Percentiles rank a stretch among this genome's conserved stretches.
Evolutionary conservation across 2,113 vertebrate species (phyloP).

Genomic region (Microcebus jonahi): DNA sequence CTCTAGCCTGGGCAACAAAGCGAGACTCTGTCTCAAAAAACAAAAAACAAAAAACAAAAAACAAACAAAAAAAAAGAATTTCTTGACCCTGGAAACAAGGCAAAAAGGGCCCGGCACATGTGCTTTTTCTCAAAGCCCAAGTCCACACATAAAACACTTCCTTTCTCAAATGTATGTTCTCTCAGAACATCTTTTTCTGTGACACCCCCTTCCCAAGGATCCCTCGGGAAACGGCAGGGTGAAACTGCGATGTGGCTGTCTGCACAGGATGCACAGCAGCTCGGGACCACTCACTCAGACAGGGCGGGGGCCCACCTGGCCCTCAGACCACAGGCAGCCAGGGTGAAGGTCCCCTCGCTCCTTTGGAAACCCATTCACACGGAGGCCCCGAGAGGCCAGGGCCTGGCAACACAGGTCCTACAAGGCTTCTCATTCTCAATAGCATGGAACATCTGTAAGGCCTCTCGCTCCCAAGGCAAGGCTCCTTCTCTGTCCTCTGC

Average conservation of each 20-base stretch:
- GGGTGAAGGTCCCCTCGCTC: neutral
- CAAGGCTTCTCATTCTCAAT: neutral
- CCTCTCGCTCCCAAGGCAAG: no score
- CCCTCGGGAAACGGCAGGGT: neutral
- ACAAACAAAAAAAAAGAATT: no score
- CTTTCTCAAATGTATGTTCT: neutral
- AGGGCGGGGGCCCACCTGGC: neutral
- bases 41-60: no score
- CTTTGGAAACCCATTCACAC: neutral
- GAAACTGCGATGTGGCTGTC: accelerated
- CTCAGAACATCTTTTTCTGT: neutral
- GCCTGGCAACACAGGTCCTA: neutral
- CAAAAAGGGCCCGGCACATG: neutral
- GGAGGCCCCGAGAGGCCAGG: neutral
- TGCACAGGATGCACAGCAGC: neutral
- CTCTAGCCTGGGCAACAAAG: no score
- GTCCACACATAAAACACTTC: neutral
- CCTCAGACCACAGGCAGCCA: accelerated
- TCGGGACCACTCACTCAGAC: no score
- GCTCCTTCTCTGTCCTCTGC: neutral
- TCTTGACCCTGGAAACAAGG: neutral
- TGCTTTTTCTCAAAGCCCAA: neutral
- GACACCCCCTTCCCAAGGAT: no score
- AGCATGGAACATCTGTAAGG: neutral
- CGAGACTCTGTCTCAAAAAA: no score